These are phyloP conservation scores for Actinostola sp. DNA, from an alignment of 92 coral and sea anemone species.

Conservation along the genomic window DNA sequence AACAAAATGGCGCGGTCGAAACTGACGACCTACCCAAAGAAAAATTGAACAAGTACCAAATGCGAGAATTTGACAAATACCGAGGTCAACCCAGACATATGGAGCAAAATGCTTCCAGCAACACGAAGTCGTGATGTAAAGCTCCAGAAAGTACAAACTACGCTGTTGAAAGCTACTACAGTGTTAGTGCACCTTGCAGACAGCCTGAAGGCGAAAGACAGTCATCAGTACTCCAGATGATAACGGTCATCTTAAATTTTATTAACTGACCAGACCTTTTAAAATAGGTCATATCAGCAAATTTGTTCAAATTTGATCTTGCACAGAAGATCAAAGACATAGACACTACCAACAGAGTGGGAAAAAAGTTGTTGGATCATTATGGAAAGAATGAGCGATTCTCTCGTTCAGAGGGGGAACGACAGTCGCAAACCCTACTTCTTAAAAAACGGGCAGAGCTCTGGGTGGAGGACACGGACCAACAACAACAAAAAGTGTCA, in stretches of 20 bases:
- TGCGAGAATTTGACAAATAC: conserved; percentile 29
- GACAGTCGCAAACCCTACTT: not conserved
- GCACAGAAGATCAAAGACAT: conserved; percentile 43
- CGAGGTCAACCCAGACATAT: conserved; percentile 51
- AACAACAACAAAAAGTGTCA: conserved; percentile 2
- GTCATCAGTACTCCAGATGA: not conserved
- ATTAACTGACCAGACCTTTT: conserved; percentile 47
- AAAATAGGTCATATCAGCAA: conserved; percentile 38
- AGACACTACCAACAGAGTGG: conserved; percentile 33
- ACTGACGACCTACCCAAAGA: conserved; percentile 37
- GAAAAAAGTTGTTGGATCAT: conserved; percentile 14
- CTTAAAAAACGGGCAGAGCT: conserved; percentile 36
- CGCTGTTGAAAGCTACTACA: conserved; percentile 18
- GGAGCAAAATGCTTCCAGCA: conserved; percentile 35
- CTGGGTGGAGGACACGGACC: conserved; percentile 24
- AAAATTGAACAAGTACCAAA: conserved; percentile 46
- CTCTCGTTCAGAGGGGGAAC: not conserved
- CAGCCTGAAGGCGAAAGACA: conserved; percentile 23
- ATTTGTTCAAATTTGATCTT: conserved; percentile 42
- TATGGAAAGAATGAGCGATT: not conserved
- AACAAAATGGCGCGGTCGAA: conserved; percentile 57
- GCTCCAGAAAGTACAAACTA: conserved; percentile 31
- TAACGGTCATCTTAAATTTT: conserved; percentile 16
- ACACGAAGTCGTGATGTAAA: conserved; percentile 39
- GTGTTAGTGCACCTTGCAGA: conserved; percentile 28